Conservation (phyloP, 2,797 vertebrate genomes). For the Sebastes reedi region DNA sequence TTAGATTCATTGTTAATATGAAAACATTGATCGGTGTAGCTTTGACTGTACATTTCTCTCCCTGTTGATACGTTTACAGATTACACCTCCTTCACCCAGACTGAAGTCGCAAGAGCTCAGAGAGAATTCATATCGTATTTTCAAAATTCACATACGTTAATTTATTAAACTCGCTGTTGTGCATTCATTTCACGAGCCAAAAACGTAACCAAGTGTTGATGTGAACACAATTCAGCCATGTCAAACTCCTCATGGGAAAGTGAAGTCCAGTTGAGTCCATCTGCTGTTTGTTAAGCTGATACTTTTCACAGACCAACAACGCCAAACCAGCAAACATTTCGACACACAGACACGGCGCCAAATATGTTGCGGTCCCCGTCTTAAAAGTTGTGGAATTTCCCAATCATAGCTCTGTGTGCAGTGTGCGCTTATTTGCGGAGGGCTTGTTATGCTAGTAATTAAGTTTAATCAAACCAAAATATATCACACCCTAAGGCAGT, state of each 20-base stretch:
- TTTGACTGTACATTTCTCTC: too few species aligned
- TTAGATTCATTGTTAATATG: too few species aligned
- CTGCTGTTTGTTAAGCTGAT: conserved; percentile 20
- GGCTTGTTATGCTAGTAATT: conserved; percentile 20
- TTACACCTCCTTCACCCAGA: neutral
- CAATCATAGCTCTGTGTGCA: neutral
- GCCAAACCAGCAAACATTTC: conserved; percentile 41
- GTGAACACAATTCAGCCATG: neutral
- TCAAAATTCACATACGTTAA: neutral
- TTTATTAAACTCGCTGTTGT: neutral
- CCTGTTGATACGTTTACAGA: neutral
- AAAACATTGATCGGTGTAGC: too few species aligned
- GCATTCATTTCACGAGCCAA: neutral
- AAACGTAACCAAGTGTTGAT: neutral
- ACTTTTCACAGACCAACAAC: conserved; percentile 5
- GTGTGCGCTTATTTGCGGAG: neutral
- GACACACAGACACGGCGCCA: conserved; percentile 9
- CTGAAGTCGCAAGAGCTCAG: neutral
- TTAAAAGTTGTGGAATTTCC: conserved; percentile 29
- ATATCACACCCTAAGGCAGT: neutral
- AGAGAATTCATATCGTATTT: neutral
- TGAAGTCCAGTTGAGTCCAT: conserved; percentile 4
- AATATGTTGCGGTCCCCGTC: conserved; percentile 9
- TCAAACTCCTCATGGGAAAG: neutral
- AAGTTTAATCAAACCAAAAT: conserved; percentile 22